Evolutionary conservation across 2,797 vertebrate genomes (phyloP).

Genomic region (Crypturellus tataupa): DNA sequence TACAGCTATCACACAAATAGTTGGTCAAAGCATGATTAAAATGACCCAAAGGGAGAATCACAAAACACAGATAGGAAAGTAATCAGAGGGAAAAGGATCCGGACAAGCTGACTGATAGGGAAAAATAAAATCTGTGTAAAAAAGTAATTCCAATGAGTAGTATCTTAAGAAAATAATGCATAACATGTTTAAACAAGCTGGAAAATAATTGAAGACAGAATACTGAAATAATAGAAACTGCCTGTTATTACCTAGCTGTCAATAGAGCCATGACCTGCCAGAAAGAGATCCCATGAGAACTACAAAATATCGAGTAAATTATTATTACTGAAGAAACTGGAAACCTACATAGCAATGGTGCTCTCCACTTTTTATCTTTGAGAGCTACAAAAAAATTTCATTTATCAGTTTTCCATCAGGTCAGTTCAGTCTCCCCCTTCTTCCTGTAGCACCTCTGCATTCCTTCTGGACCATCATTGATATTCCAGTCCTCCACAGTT

Average conservation of each 20-base stretch:
- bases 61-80: not conserved
- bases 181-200: not conserved
- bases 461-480: not conserved
- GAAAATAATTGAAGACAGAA: not conserved
- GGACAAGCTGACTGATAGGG: not conserved
- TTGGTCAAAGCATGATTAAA: not conserved
- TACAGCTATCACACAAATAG: not conserved
- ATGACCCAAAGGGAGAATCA: not conserved
- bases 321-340: not conserved
- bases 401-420: not conserved
- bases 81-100: not conserved
- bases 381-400: not conserved
- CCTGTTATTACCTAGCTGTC: not conserved
- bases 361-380: not conserved
- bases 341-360: not conserved
- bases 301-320: not conserved
- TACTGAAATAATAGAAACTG: not conserved
- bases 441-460: not conserved
- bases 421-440: not conserved
- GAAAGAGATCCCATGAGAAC: not conserved
- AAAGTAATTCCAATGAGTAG: not conserved
- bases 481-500: not conserved
- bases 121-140: not conserved
- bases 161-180: not conserved
- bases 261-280: not conserved